Evolutionary conservation across 1,140 invertebrate species (phyloP).

Genomic region (Drosophila sturtevanti): DNA sequence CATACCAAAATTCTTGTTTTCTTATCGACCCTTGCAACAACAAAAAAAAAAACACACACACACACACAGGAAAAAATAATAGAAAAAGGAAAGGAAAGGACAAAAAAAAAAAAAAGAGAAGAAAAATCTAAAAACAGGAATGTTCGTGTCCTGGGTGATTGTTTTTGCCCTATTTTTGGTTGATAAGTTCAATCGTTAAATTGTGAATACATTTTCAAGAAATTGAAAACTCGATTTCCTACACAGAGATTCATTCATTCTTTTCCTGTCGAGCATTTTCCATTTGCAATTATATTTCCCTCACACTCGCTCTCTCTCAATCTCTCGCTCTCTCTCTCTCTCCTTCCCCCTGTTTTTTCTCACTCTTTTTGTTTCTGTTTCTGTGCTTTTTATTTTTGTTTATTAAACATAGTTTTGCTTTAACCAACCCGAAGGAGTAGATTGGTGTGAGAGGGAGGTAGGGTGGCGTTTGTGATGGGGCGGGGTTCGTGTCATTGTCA

Average conservation of each 20-base stretch:
- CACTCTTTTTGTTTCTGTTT: not conserved
- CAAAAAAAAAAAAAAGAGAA: not conserved
- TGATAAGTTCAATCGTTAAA: not conserved
- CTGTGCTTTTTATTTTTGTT: not conserved
- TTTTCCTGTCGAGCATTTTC: not conserved
- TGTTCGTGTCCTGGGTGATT: not conserved
- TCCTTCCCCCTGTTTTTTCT: too few species aligned
- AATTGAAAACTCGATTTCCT: conserved; percentile 1
- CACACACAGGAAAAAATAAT: not conserved
- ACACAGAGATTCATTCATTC: not conserved
- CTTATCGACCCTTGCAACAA: conserved; percentile 2
- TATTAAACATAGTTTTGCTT: conserved; percentile 5
- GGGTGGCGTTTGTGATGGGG: not conserved
- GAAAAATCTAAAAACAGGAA: not conserved
- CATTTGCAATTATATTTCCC: conserved; percentile 1
- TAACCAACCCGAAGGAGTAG: not conserved
- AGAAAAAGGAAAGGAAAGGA: too few species aligned
- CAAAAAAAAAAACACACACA: too few species aligned
- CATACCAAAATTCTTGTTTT: conserved; percentile 6
- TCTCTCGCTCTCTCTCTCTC: not conserved
- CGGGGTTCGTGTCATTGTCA: conserved; percentile 29
- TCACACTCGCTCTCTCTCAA: not conserved
- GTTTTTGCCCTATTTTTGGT: not conserved
- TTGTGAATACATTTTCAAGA: conserved; percentile 2
- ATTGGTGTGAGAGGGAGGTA: not conserved